Evolutionary conservation across 2,113 vertebrate species (phyloP).

Genomic region (Oplegnathus fasciatus): DNA sequence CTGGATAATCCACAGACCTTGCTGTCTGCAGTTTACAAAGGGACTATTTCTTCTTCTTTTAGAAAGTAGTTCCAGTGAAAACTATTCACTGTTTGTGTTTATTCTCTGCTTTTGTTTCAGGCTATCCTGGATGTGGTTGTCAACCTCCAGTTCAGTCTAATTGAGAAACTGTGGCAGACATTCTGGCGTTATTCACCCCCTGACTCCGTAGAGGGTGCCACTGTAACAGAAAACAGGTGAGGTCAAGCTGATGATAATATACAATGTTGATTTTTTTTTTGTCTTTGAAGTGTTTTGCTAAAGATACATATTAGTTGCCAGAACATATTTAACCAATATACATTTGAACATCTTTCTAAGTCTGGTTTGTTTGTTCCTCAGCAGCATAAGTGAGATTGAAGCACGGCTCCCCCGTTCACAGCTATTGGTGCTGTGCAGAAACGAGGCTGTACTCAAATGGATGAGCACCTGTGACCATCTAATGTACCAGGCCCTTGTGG

Average conservation of each 20-base stretch:
- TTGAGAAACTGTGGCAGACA: conserved; percentile 98
- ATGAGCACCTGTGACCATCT: conserved; percentile 97
- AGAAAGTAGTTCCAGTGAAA: neutral
- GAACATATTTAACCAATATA: neutral
- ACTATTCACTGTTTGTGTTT: neutral
- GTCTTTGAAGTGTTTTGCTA: neutral
- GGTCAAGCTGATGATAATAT: neutral
- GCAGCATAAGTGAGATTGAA: conserved; percentile 89
- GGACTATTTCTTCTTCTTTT: neutral
- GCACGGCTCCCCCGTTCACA: conserved; percentile 87
- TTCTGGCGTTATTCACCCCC: conserved; percentile 94
- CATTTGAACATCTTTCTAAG: neutral
- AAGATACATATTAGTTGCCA: neutral
- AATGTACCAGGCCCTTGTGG: conserved; percentile 97
- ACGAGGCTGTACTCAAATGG: conserved; percentile 93
- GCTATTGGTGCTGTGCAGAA: conserved; percentile 91
- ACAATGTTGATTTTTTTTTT: neutral
- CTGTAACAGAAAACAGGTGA: conserved; percentile 87
- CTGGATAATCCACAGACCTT: neutral
- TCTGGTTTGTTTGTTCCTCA: conserved; percentile 27
- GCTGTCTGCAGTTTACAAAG: neutral
- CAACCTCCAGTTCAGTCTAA: conserved; percentile 96
- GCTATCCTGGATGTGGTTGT: conserved; percentile 95
- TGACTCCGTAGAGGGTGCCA: conserved; percentile 84
- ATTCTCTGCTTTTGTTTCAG: conserved; percentile 76